Base-by-base conservation (phyloP, 1,140 invertebrate genomes). In the Drosophila subpulchrella region DNA sequence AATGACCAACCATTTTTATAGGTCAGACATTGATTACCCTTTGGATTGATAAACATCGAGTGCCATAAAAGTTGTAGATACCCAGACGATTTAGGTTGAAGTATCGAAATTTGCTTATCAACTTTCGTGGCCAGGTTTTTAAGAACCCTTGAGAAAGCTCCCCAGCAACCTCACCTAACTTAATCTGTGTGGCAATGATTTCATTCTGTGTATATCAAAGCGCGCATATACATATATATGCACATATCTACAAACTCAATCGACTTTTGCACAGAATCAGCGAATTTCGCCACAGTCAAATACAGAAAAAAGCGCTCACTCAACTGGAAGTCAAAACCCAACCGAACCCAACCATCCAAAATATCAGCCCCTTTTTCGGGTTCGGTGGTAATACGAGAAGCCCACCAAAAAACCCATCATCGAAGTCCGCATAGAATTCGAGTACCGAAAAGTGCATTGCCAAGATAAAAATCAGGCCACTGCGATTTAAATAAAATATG, bases 391-490 rank as follows among this genome's bases (percentile, higher is more conserved):
- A 77, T 62, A 62, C 48, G 75, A 78, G 56, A 76, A 44, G 34
- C 10, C 15, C 51, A 13, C 54, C 48, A 11, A 55, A 41, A 54
- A 42, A n/a, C n/a, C 34, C 39, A 75, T 56, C 47, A 56, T 42
- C 65, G 41, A 77, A 68, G 65, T 68, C 75, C 75, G 44, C 47
- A 57, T 61, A 70, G 65, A 76, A 47, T 55, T 60, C 36, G 47
- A 68, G 65, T 66, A 68, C 27, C 46, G 20, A 48, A 78, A 78
- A 78, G 12, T 78, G 75, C 75, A 78, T 24, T 70, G 75, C 53
- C 73, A 76, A 78, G 65, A 78, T 70, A 58, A 62, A 70, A 78
- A 58, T 62, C 75, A 78, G 73, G 75, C 65, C 75, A 78, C 53
- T 36, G 32, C 32, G 32, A 53, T 34, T 53, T 53, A 13, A 53